phyloP scores from a whole-genome alignment of 1,140 invertebrate species.

The Drusus annulatus region DNA sequence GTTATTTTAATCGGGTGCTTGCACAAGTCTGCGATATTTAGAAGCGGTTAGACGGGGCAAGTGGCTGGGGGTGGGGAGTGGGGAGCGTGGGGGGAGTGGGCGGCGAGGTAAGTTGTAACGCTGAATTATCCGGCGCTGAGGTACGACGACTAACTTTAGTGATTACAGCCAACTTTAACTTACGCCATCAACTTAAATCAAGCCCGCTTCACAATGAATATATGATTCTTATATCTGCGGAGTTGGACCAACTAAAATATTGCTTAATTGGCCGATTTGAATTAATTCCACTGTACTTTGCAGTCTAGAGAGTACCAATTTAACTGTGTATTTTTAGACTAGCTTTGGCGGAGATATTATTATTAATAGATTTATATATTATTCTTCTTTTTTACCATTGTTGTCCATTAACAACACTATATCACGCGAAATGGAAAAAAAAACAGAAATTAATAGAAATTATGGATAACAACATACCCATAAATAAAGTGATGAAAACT shows the following conservation, averaged over 20 bases:
- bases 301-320: no score
- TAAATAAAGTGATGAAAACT: no score
- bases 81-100: neutral
- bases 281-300: neutral
- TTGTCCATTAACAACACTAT: no score
- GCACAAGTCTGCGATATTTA: no score
- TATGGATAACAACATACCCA: no score
- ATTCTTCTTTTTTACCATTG: no score
- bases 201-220: constrained; percentile 29
- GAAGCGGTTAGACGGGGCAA: constrained; percentile 1
- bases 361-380: no score
- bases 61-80: neutral
- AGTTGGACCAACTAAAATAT: constrained; percentile 4
- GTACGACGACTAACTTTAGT: constrained; percentile 26
- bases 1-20: no score
- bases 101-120: constrained; percentile 9
- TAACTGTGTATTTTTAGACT: no score
- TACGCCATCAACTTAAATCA: constrained; percentile 35
- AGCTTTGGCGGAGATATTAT: no score
- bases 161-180: constrained; percentile 32
- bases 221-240: constrained; percentile 21
- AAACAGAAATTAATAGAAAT: no score
- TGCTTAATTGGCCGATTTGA: constrained; percentile 1
- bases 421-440: no score
- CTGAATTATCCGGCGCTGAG: constrained; percentile 23